Conservation (phyloP, 1,140 invertebrate genomes). For the Papilio dardanus region DNA sequence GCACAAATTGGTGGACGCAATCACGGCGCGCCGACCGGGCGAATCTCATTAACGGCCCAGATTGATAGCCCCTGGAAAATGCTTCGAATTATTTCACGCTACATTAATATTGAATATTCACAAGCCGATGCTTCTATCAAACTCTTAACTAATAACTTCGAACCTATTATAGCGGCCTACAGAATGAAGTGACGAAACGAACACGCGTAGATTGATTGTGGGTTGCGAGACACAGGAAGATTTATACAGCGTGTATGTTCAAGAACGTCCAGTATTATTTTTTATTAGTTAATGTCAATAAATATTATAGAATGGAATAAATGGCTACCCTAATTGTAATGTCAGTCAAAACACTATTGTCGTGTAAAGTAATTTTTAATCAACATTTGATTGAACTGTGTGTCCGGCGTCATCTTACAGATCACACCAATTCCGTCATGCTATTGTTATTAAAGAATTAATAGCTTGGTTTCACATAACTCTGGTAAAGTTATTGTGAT, state of each 20-base stretch:
- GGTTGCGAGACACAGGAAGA: not conserved
- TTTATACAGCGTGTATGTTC: not conserved
- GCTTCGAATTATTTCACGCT: conserved; percentile 76
- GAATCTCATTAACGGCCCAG: conserved; percentile 75
- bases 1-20: conserved; percentile 74
- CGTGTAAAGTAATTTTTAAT: not conserved
- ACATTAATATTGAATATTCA: conserved; percentile 77
- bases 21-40: conserved; percentile 59
- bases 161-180: conserved; percentile 11
- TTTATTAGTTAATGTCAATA: conserved; percentile 5
- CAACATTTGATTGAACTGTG: not conserved
- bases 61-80: conserved; percentile 77
- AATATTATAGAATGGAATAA: not conserved
- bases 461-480: not conserved
- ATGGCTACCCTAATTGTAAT: not conserved
- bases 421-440: not conserved
- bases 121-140: conserved; percentile 48
- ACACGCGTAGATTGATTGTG: conserved; percentile 24
- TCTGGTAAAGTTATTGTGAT: not conserved
- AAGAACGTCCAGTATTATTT: not conserved
- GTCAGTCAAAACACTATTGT: not conserved
- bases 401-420: not conserved
- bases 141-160: conserved; percentile 46
- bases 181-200: not conserved
- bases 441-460: not conserved